Evolutionary conservation across 2,888 invertebrate genomes (phyloP).

Genomic region (Drymonia ruficornis): DNA sequence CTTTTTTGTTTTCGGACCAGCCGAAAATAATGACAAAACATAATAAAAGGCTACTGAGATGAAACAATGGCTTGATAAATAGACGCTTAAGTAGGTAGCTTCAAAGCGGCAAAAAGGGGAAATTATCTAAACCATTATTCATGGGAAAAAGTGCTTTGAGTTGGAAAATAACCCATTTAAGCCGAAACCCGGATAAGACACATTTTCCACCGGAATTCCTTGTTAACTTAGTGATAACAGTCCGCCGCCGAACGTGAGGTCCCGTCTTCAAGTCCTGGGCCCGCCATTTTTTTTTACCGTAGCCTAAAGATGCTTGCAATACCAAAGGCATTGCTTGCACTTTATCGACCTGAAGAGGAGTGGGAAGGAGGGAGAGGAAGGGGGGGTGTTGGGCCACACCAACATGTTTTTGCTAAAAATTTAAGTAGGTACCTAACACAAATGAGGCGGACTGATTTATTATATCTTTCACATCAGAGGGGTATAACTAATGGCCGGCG

Average conservation of each 20-base stretch:
- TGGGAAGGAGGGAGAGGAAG: too few relatives aligned
- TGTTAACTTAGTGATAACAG: too few relatives aligned
- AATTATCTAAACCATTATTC: slow-evolving; percentile 3
- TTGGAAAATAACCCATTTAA: background rate
- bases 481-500: too few relatives aligned
- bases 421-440: background rate
- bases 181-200: background rate
- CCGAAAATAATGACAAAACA: background rate
- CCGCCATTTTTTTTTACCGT: too few relatives aligned
- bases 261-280: too few relatives aligned
- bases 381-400: background rate
- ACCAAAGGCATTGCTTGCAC: too few relatives aligned
- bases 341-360: too few relatives aligned
- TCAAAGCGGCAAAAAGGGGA: background rate
- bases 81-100: background rate
- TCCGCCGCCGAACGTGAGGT: too few relatives aligned
- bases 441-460: background rate
- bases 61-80: background rate
- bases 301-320: too few relatives aligned
- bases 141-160: background rate
- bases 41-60: background rate
- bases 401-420: background rate
- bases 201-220: too few relatives aligned
- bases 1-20: background rate
- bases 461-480: background rate